phyloP scores from a whole-genome alignment of 2,113 vertebrate species.

The Crotalus viridis region DNA sequence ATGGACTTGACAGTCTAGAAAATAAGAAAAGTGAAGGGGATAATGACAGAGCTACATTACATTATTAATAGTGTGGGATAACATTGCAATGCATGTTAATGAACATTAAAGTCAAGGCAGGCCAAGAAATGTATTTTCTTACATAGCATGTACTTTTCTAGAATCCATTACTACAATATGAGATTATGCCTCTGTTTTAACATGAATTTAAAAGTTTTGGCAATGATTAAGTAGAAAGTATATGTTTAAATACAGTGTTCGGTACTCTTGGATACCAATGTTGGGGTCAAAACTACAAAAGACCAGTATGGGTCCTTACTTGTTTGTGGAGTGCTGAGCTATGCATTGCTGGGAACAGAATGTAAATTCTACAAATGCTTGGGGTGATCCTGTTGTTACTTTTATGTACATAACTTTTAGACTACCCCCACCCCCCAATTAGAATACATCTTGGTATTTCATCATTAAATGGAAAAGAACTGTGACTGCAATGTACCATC shows the following conservation, averaged over 20 bases:
- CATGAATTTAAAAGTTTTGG: neutral
- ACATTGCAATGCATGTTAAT: neutral
- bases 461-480: neutral
- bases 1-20: neutral
- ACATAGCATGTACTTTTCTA: neutral
- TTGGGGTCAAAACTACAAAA: neutral
- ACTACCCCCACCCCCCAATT: neutral
- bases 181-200: neutral
- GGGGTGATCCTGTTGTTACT: neutral
- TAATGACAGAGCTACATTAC: neutral
- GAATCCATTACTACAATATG: neutral
- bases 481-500: neutral
- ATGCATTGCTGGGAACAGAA: neutral
- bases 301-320: neutral
- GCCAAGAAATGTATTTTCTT: neutral
- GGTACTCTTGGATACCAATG: neutral
- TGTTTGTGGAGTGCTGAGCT: neutral
- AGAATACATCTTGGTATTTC: neutral
- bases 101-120: neutral
- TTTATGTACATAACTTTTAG: neutral
- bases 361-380: neutral
- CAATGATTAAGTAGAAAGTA: neutral
- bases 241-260: neutral
- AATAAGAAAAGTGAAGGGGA: neutral
- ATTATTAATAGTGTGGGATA: neutral